Evolutionary conservation across 2,797 vertebrate genomes (phyloP).

Genomic region (Phalanger gymnotis): DNA sequence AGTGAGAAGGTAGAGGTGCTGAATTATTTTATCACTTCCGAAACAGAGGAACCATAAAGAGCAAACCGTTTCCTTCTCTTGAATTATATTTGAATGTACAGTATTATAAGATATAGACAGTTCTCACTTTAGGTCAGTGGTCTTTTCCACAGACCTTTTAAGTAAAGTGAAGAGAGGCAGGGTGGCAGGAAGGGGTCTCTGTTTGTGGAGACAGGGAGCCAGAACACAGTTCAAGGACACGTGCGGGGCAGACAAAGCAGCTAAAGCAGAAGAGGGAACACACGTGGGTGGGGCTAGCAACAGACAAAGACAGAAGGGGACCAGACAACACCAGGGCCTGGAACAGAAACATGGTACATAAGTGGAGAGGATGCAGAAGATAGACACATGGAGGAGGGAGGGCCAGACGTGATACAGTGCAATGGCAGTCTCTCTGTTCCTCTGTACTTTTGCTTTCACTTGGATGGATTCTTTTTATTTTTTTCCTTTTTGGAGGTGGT

Average conservation of each 20-base stretch:
- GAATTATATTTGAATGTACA: not conserved
- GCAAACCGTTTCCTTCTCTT: not conserved
- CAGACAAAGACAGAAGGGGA: no score
- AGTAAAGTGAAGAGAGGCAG: no score
- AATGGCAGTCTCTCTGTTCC: not conserved
- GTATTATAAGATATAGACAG: not conserved
- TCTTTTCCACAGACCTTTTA: no score
- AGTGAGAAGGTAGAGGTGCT: not conserved
- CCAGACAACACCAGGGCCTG: no score
- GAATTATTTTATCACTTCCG: not conserved
- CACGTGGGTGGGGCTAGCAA: no score
- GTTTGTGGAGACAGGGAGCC: no score
- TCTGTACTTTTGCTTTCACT: not conserved
- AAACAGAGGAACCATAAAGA: not conserved
- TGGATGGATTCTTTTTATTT: not conserved
- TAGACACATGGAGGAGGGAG: not conserved
- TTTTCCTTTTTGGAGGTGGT: no score
- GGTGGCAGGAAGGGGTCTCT: rapidly evolving
- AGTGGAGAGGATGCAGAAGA: not conserved
- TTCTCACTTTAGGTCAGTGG: not conserved
- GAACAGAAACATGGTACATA: no score
- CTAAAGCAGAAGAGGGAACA: no score
- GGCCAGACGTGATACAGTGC: not conserved
- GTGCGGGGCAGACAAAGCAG: no score
- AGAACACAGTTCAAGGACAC: no score